These are phyloP conservation scores for Xiphophorus couchianus DNA, from an alignment of 2,113 vertebrate genomes.

Conservation along the genomic window DNA sequence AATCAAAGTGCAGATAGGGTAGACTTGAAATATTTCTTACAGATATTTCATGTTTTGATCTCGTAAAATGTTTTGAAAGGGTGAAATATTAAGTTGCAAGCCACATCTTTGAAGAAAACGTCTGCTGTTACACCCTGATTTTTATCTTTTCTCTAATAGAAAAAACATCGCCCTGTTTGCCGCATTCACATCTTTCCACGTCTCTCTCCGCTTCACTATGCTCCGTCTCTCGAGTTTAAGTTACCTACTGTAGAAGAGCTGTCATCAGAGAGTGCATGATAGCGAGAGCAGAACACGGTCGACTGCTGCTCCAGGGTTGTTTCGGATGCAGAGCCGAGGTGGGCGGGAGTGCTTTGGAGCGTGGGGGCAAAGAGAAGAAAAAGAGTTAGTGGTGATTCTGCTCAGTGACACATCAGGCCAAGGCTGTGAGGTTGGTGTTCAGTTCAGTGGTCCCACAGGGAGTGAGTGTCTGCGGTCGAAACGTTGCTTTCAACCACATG, in stretches of 20 bases:
- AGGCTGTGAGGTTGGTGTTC: slow-evolving; percentile 65
- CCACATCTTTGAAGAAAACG: slow-evolving; percentile 19
- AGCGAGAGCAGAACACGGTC: slow-evolving; percentile 50
- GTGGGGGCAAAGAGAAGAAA: slow-evolving; percentile 20
- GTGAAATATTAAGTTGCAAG: slow-evolving; percentile 29
- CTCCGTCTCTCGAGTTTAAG: slow-evolving; percentile 32
- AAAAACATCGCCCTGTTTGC: background rate
- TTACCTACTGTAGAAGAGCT: slow-evolving; percentile 58
- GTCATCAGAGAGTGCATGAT: slow-evolving; percentile 58
- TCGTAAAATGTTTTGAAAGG: slow-evolving; percentile 19
- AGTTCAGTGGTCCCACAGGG: slow-evolving; percentile 70
- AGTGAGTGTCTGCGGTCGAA: slow-evolving; percentile 68
- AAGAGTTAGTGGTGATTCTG: slow-evolving; percentile 51
- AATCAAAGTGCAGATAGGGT: slow-evolving; percentile 36
- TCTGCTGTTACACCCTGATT: slow-evolving; percentile 11
- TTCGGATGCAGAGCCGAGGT: slow-evolving; percentile 19
- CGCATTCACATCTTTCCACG: background rate
- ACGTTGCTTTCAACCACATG: slow-evolving; percentile 54
- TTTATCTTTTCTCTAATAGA: slow-evolving; percentile 1
- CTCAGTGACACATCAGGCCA: slow-evolving; percentile 64
- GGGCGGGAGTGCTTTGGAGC: slow-evolving; percentile 7
- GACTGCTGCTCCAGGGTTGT: slow-evolving; percentile 58
- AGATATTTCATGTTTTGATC: slow-evolving; percentile 38
- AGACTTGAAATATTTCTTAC: slow-evolving; percentile 46
- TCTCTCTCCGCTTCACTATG: background rate